phyloP scores from a whole-genome alignment of 2,113 vertebrate species.

The Sialia sialis region DNA sequence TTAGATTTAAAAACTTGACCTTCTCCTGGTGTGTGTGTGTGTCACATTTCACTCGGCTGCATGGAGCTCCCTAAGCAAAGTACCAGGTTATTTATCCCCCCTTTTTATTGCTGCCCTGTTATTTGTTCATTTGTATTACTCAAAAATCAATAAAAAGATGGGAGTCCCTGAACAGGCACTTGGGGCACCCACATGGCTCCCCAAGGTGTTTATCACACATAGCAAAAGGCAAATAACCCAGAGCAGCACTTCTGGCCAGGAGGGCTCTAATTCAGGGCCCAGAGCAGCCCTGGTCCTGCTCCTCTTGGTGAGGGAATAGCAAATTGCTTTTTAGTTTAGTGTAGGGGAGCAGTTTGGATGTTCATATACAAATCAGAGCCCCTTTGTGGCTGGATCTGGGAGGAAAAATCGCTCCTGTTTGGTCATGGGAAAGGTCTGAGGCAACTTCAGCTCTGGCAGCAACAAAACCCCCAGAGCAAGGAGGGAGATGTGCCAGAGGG shows the following conservation, averaged over 20 bases:
- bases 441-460: neutral
- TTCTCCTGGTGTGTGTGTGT: neutral
- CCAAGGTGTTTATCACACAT: neutral
- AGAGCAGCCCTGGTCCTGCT: neutral
- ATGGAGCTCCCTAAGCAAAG: neutral
- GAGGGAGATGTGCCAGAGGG: neutral
- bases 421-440: neutral
- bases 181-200: neutral
- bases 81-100: neutral
- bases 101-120: neutral
- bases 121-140: neutral
- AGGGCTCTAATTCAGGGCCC: neutral
- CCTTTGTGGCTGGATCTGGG: fast-evolving
- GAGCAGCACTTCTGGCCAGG: neutral
- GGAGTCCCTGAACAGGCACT: neutral
- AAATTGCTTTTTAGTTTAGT: neutral
- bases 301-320: neutral
- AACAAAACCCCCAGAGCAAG: neutral
- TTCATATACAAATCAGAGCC: neutral
- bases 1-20: constrained; percentile 67
- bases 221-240: fast-evolving
- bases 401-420: neutral
- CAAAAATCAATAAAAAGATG: neutral
- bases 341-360: neutral
- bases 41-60: neutral